Conservation (phyloP, 2,888 invertebrate species). For the Therioaphis trifolii region DNA sequence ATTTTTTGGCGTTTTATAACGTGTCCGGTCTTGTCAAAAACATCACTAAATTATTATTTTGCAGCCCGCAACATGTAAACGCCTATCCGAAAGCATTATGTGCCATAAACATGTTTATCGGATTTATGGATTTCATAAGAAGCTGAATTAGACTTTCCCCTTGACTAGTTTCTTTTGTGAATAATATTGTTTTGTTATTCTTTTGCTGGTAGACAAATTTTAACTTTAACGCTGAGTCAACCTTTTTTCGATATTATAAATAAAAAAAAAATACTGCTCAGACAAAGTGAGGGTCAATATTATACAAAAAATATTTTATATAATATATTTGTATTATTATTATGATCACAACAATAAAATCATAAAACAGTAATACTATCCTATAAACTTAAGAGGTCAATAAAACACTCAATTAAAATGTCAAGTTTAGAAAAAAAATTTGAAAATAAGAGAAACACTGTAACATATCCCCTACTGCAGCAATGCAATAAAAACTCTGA, state of each 20-base stretch:
- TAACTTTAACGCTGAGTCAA: slow-evolving; percentile 56
- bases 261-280: not conserved
- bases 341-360: slow-evolving; percentile 57
- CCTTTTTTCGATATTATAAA: slow-evolving; percentile 56
- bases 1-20: slow-evolving; percentile 53
- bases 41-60: slow-evolving; percentile 59
- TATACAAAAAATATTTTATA: slow-evolving; percentile 7
- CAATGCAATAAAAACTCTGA: slow-evolving; percentile 46
- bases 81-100: slow-evolving; percentile 40
- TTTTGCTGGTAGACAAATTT: slow-evolving; percentile 51
- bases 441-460: not conserved
- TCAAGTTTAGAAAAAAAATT: slow-evolving; percentile 27
- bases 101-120: slow-evolving; percentile 48
- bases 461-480: not conserved
- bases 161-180: slow-evolving; percentile 39
- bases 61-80: slow-evolving; percentile 43
- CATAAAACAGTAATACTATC: slow-evolving; percentile 57
- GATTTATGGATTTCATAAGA: slow-evolving; percentile 55
- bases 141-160: slow-evolving; percentile 54
- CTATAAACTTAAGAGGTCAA: slow-evolving; percentile 50
- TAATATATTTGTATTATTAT: slow-evolving; percentile 38
- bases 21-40: slow-evolving; percentile 61
- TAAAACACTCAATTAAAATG: slow-evolving; percentile 61
- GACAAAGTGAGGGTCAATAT: slow-evolving; percentile 13
- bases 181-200: slow-evolving; percentile 56